Conservation (phyloP, 2,888 invertebrate species). For the Drosophila colorata region DNA sequence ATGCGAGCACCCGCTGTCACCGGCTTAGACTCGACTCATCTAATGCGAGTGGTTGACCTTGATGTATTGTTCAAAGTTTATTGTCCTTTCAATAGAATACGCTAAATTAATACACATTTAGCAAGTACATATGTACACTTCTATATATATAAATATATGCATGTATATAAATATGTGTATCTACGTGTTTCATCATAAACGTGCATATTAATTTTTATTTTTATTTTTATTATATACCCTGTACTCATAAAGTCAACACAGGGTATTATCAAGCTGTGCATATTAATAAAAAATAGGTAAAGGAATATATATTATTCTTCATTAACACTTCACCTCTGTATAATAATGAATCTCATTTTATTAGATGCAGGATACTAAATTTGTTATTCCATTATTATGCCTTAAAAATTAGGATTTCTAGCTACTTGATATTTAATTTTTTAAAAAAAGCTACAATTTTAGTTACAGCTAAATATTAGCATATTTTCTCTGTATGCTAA, state of each 20-base stretch:
- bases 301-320: too few species aligned
- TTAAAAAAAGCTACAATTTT: too few species aligned
- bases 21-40: constrained; percentile 44
- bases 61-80: constrained; percentile 75
- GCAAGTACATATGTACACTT: constrained; percentile 54
- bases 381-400: too few species aligned
- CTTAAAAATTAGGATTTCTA: too few species aligned
- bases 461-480: too few species aligned
- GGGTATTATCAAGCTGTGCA: not conserved
- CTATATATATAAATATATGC: constrained; percentile 2
- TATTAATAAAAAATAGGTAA: too few species aligned
- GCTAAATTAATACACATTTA: constrained; percentile 70
- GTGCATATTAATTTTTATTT: constrained; percentile 59
- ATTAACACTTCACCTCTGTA: too few species aligned
- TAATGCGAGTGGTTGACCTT: constrained; percentile 79
- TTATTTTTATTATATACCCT: constrained; percentile 19
- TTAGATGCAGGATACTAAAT: too few species aligned
- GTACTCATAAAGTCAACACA: too few species aligned
- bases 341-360: too few species aligned
- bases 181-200: constrained; percentile 35
- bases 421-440: too few species aligned
- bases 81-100: constrained; percentile 81
- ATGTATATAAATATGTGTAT: not conserved
- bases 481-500: too few species aligned
- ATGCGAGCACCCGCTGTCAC: constrained; percentile 33